Conservation (phyloP, 1,140 invertebrate species). For the Drosophila lacteicornis region DNA sequence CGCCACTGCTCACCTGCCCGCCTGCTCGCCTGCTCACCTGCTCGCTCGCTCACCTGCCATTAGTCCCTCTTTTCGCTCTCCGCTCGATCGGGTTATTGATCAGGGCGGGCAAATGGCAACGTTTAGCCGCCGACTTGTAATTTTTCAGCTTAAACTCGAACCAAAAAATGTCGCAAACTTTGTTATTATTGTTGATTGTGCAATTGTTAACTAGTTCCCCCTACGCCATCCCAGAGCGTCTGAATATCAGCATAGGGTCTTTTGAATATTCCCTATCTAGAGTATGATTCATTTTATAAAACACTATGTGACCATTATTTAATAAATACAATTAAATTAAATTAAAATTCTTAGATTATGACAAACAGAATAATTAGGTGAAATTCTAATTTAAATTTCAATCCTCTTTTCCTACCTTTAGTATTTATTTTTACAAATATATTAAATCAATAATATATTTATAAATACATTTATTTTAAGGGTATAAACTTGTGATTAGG, state of each 20-base stretch:
- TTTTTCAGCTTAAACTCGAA: conserved; percentile 51
- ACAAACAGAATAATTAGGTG: too few relatives aligned
- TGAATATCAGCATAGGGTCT: conserved; percentile 3
- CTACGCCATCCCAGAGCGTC: conserved; percentile 23
- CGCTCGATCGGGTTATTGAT: conserved; percentile 54
- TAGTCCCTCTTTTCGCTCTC: conserved; percentile 4
- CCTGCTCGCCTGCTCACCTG: conserved; percentile 7
- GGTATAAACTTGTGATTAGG: background rate
- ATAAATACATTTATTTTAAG: too few relatives aligned
- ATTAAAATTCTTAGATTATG: too few relatives aligned
- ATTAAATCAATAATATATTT: too few relatives aligned
- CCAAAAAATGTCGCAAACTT: conserved; percentile 71
- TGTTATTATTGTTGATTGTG: conserved; percentile 56
- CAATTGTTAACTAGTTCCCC: conserved; percentile 67
- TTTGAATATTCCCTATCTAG: conserved; percentile 1
- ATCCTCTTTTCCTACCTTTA: too few relatives aligned
- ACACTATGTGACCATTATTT: background rate
- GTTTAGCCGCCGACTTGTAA: conserved; percentile 47
- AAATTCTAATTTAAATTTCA: too few relatives aligned
- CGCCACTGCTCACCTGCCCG: conserved; percentile 27
- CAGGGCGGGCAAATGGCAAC: conserved; percentile 56
- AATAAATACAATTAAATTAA: too few relatives aligned
- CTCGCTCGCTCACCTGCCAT: conserved; percentile 7
- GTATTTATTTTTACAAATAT: too few relatives aligned
- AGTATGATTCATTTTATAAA: background rate